Conservation (phyloP, 2,113 vertebrate genomes). For the Epinephelus cyanopodus region DNA sequence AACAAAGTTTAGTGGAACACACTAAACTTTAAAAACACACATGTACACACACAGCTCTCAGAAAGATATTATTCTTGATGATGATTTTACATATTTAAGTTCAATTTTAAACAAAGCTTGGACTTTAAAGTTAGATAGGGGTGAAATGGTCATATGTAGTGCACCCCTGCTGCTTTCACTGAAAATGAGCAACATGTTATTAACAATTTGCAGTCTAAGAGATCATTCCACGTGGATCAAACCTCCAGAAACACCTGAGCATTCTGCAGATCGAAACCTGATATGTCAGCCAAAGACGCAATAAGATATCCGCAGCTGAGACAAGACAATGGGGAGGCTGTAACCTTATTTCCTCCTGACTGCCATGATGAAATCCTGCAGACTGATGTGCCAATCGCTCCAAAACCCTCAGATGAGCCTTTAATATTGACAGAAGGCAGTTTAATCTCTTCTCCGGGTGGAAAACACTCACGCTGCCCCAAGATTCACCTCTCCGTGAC, state of each 20-base stretch:
- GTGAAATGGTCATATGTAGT: too few species aligned
- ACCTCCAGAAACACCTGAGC: not conserved
- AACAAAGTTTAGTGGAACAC: too few species aligned
- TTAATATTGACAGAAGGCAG: constrained; percentile 57
- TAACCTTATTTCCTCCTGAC: constrained; percentile 66
- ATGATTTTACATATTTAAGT: too few species aligned
- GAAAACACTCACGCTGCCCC: constrained; percentile 52
- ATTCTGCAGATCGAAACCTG: constrained; percentile 32
- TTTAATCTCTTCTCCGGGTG: constrained; percentile 56
- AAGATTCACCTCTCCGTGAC: constrained; percentile 55
- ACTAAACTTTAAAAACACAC: too few species aligned
- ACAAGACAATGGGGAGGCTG: constrained; percentile 51
- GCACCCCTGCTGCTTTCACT: not conserved
- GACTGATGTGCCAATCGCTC: constrained; percentile 50
- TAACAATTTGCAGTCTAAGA: not conserved
- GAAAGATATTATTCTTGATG: too few species aligned
- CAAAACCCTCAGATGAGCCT: constrained; percentile 56
- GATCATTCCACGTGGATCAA: not conserved
- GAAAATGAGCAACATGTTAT: not conserved
- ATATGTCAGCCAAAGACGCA: constrained; percentile 33
- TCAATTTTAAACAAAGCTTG: too few species aligned
- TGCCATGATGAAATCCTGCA: constrained; percentile 68
- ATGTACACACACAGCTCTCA: too few species aligned
- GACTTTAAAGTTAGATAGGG: too few species aligned
- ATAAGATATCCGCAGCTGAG: constrained; percentile 41